Evolutionary conservation across 2,888 invertebrate species (phyloP), one percentile per base, ranked within the genome.

Genomic region (Lithophane ornitopus): DNA sequence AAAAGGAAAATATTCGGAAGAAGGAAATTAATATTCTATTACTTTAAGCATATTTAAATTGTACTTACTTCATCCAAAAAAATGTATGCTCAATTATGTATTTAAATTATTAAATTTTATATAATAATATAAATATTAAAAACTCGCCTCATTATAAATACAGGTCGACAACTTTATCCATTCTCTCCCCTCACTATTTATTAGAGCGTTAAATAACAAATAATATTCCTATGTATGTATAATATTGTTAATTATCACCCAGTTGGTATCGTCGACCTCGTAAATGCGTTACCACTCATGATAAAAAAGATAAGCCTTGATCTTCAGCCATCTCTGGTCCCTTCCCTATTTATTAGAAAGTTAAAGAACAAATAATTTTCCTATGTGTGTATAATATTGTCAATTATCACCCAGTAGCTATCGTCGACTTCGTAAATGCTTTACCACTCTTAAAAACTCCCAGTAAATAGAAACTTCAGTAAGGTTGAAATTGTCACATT

Each of bases 21-120:
- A 39, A 54, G 0, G 3, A 44, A 74, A 49, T 49, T 49, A 49
- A 46, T 22, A 70, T 26, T 68, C 0, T 49, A 7, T 28, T 65
- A 46, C 19, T 22, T 28, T 28, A 65, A 46, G 19, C 3, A 56
- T 81, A 75, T 58, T 49, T n/a, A 22, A 58, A 73, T 62, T 81
- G 81, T 83, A 83, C 85, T 83, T 81, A 82, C 59, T 63, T 63
- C 72, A 69, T 76, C 41, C 22, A 44, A 67, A 54, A 39, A 62
- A 72, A 69, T 2, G 49, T 44, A 67, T 83, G 82, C 82, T 85
- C 81, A 83, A 81, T 74, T 54, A 65, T 49, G 52, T 78, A 52
- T 67, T 52, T n/a, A 26, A 67, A 28, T 26, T 41, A 66, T 22
- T 69, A 65, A n/a, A 69, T 66, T 52, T 28, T 83, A n/a, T n/a